These are phyloP conservation scores for Octopus bimaculoides DNA, from an alignment of 1,140 invertebrate species.

Conservation along the genomic window DNA sequence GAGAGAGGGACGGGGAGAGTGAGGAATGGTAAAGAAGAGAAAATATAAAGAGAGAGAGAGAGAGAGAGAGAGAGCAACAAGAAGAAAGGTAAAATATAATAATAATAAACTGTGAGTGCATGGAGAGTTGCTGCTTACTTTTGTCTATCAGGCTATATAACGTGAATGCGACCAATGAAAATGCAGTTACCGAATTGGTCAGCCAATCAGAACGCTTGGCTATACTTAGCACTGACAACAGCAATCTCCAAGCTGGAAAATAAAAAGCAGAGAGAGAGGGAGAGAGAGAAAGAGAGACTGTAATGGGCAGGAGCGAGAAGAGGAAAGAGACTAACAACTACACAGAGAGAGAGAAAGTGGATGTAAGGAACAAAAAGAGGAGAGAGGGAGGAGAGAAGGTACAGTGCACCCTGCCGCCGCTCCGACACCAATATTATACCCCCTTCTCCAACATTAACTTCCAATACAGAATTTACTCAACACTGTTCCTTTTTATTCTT, in stretches of 20 bases:
- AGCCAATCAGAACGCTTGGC: not conserved
- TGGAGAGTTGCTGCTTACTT: not conserved
- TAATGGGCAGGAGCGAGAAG: too few relatives aligned
- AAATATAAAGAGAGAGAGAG: not conserved
- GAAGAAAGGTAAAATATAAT: not conserved
- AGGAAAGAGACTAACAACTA: too few relatives aligned
- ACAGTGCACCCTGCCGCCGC: not conserved
- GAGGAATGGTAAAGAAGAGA: not conserved
- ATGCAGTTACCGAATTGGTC: not conserved
- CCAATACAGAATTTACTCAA: too few relatives aligned
- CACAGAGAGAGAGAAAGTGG: not conserved
- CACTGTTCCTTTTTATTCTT: too few relatives aligned
- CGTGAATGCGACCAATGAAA: not conserved
- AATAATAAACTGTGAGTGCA: too few relatives aligned
- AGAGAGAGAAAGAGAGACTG: not conserved
- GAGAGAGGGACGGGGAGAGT: not conserved
- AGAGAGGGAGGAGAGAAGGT: too few relatives aligned
- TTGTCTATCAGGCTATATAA: not conserved
- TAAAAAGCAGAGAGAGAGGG: not conserved
- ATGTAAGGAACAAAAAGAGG: not conserved
- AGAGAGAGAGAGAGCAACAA: not conserved
- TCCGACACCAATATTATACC: too few relatives aligned
- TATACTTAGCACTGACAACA: conserved; percentile 3
- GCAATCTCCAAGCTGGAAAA: conserved; percentile 1
- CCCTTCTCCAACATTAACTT: too few relatives aligned